Conservation (phyloP, 1,140 invertebrate species). For the Paracyclopina nana region DNA sequence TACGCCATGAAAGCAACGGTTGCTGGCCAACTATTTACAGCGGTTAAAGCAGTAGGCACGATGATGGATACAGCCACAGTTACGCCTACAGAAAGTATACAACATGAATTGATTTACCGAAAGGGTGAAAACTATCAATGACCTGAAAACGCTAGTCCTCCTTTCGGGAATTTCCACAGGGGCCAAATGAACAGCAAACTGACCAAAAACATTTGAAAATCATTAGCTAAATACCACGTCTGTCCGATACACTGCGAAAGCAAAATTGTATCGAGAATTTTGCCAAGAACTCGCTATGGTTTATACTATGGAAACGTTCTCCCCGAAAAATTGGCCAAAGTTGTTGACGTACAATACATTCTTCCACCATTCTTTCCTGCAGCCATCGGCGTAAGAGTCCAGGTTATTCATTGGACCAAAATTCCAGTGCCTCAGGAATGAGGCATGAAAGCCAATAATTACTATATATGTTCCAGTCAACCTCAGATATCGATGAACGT, state of each 20-base stretch:
- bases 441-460: background rate
- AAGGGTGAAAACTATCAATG: too few species aligned
- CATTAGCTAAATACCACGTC: background rate
- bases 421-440: background rate
- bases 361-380: background rate
- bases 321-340: background rate
- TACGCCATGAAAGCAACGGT: too few species aligned
- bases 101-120: too few species aligned
- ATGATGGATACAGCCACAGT: too few species aligned
- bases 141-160: too few species aligned
- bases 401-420: constrained; percentile 1
- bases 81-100: too few species aligned
- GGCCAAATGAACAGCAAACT: background rate
- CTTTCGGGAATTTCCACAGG: too few species aligned
- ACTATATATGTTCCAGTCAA: background rate
- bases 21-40: too few species aligned
- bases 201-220: background rate
- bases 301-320: background rate
- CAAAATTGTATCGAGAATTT: background rate
- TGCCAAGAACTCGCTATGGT: too few species aligned
- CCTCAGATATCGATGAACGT: background rate
- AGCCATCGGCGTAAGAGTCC: background rate
- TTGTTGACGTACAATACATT: background rate
- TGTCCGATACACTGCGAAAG: background rate
- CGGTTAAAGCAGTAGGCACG: too few species aligned